These are phyloP conservation scores for Hippoglossus hippoglossus DNA, from an alignment of 2,797 vertebrate species.

Conservation along the genomic window DNA sequence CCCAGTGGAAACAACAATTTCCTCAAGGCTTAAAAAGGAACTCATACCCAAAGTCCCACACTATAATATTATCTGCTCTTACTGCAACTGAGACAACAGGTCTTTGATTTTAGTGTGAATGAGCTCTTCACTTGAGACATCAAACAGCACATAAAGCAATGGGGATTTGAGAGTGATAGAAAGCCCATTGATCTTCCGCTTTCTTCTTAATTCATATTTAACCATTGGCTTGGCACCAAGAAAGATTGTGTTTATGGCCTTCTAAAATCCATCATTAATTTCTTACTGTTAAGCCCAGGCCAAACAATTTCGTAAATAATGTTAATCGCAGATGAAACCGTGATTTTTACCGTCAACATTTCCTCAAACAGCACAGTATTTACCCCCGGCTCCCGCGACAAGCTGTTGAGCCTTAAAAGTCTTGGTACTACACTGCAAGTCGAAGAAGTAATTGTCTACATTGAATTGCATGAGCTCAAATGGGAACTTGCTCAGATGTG, in stretches of 20 bases:
- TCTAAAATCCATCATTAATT: slow-evolving; percentile 82
- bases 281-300: slow-evolving; percentile 71
- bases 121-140: slow-evolving; percentile 81
- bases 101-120: slow-evolving; percentile 82
- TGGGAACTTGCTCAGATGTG: slow-evolving; percentile 53
- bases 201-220: slow-evolving; percentile 86
- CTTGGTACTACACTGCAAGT: slow-evolving; percentile 46
- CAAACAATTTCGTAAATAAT: slow-evolving; percentile 77
- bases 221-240: slow-evolving; percentile 80
- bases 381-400: slow-evolving; percentile 53
- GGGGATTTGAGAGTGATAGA: slow-evolving; percentile 81
- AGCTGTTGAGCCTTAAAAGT: slow-evolving; percentile 63
- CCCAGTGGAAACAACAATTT: slow-evolving; percentile 55
- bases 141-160: slow-evolving; percentile 83
- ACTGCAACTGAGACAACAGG: slow-evolving; percentile 74
- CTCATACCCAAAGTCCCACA: slow-evolving; percentile 62
- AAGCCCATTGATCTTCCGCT: slow-evolving; percentile 82
- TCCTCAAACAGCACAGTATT: slow-evolving; percentile 60
- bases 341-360: slow-evolving; percentile 61
- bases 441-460: slow-evolving; percentile 55
- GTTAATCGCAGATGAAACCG: slow-evolving; percentile 73
- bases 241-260: slow-evolving; percentile 77
- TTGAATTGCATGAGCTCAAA: slow-evolving; percentile 56
- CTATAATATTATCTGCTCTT: slow-evolving; percentile 74
- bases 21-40: slow-evolving; percentile 55